Evolutionary conservation across 2,113 vertebrate genomes (phyloP).

Genomic region (Prochilodus magdalenae): DNA sequence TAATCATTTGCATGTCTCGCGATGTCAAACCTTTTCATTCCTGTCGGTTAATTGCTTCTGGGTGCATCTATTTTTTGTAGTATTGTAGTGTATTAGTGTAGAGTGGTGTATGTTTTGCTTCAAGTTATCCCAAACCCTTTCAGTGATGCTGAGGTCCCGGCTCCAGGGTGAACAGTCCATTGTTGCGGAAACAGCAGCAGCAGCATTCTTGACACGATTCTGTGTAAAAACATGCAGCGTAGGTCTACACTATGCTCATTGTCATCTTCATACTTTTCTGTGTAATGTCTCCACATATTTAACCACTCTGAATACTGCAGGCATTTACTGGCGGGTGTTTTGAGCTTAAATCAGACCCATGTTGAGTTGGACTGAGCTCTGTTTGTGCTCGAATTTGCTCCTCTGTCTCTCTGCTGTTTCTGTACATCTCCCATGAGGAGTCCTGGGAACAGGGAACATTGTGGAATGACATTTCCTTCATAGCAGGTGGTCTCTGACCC

Average conservation of each 20-base stretch:
- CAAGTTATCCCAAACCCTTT: no score
- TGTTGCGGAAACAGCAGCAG: no score
- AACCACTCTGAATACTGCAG: not conserved
- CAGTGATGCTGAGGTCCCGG: no score
- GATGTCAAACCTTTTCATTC: no score
- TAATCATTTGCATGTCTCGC: no score
- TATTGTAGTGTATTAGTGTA: no score
- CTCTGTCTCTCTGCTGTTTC: not conserved
- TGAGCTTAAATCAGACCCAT: not conserved
- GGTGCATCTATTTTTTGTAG: no score
- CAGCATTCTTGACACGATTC: no score
- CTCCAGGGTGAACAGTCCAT: no score
- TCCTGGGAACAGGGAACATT: not conserved
- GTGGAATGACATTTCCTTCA: constrained; percentile 37
- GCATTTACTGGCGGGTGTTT: not conserved
- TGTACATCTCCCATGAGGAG: not conserved
- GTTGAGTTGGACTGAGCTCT: not conserved
- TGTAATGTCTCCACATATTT: not conserved
- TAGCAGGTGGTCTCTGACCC: constrained; percentile 35
- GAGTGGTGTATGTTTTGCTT: no score
- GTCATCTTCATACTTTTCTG: not conserved
- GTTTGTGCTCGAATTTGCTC: not conserved
- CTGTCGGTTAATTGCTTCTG: no score
- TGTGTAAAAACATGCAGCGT: not conserved
- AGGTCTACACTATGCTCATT: not conserved